These are phyloP conservation scores for Octopus sinensis DNA, from an alignment of 1,140 invertebrate genomes.

Conservation along the genomic window DNA sequence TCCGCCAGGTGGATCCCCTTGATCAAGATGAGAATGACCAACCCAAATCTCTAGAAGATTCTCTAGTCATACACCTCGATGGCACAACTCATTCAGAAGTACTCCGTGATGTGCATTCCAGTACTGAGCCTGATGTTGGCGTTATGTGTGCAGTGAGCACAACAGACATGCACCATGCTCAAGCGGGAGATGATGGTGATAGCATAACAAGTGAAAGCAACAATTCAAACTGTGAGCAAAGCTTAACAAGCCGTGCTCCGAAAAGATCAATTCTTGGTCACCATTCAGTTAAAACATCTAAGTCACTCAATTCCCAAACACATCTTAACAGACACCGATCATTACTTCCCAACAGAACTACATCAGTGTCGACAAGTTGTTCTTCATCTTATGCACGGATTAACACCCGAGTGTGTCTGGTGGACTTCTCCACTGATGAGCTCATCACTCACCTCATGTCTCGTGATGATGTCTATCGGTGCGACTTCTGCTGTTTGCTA, in stretches of 20 bases:
- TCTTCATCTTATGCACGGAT: background rate
- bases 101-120: constrained; percentile 5
- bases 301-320: background rate
- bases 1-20: background rate
- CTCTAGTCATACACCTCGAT: background rate
- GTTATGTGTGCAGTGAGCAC: constrained; percentile 18
- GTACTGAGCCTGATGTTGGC: constrained; percentile 16
- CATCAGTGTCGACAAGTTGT: background rate
- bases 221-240: constrained; percentile 27
- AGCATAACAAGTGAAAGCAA: constrained; percentile 30
- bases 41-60: constrained; percentile 12
- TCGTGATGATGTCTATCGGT: constrained; percentile 39
- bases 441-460: constrained; percentile 40
- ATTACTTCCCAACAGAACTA: background rate
- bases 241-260: constrained; percentile 17
- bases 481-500: constrained; percentile 42
- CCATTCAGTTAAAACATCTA: constrained; percentile 4
- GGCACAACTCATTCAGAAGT: constrained; percentile 3
- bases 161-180: background rate
- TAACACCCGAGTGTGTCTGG: constrained; percentile 31
- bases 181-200: constrained; percentile 17
- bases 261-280: constrained; percentile 22
- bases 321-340: background rate
- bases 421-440: constrained; percentile 39
- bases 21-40: background rate